Percentiles rank a stretch among this genome's conserved stretches.
Evolutionary conservation across 2,113 vertebrate genomes (phyloP).

Genomic region (Alexandromys fortis): DNA sequence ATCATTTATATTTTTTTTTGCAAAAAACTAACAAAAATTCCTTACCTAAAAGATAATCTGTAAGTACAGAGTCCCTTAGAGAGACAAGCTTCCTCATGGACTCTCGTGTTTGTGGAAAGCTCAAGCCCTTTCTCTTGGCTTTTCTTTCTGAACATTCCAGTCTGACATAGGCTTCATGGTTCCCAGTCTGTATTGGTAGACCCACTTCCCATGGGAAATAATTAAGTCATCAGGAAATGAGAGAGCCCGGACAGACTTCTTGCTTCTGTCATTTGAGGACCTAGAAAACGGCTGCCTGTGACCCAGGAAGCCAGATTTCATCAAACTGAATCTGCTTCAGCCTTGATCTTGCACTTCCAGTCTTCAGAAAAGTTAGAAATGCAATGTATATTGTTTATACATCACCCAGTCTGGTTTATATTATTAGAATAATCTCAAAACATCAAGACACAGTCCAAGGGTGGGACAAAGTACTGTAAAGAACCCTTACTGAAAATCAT

Average conservation of each 20-base stretch:
- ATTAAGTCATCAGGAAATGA: neutral
- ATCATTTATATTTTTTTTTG: neutral
- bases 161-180: neutral
- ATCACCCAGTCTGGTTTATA: too few species aligned
- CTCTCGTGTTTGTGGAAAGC: neutral
- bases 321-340: neutral
- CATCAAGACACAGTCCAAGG: neutral
- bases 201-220: neutral
- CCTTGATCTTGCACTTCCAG: neutral
- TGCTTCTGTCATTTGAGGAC: neutral
- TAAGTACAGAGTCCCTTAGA: neutral
- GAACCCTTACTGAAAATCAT: neutral
- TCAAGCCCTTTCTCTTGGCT: neutral
- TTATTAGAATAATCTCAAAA: neutral
- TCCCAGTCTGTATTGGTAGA: neutral
- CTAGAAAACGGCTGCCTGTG: neutral
- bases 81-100: neutral
- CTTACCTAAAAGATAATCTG: neutral
- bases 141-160: neutral
- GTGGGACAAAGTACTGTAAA: neutral
- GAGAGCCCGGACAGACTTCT: neutral
- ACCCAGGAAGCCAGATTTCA: neutral
- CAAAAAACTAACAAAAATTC: conserved; percentile 47
- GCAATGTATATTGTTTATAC: neutral
- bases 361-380: neutral